A percentile compares a stretch with the other conserved stretches of the same genome.
phyloP scores from a whole-genome alignment of 2,797 vertebrate genomes.

The Alectoris magna region DNA sequence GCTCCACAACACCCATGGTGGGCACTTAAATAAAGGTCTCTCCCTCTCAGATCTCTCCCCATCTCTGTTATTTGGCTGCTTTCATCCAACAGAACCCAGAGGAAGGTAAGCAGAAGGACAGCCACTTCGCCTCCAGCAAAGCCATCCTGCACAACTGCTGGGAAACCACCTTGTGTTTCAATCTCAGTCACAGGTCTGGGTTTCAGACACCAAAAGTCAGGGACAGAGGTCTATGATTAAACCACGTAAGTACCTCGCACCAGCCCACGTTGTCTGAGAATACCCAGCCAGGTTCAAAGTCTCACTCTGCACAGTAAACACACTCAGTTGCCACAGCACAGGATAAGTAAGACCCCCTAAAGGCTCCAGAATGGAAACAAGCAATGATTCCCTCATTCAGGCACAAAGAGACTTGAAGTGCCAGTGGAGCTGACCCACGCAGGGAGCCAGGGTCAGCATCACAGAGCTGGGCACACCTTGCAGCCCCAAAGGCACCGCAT shows the following conservation, averaged over 20 bases:
- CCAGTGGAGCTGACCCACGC: neutral
- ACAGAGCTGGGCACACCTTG: neutral
- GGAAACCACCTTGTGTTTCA: fast-evolving
- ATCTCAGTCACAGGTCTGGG: neutral
- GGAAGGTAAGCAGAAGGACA: fast-evolving
- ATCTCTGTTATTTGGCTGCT: neutral
- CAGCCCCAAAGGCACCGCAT: slow-evolving; percentile 11
- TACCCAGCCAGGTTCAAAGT: neutral
- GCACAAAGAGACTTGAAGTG: neutral
- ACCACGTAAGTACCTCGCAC: fast-evolving
- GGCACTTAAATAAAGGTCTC: fast-evolving
- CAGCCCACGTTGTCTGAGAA: neutral
- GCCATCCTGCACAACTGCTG: fast-evolving
- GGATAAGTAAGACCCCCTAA: slow-evolving; percentile 1
- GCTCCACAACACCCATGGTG: fast-evolving
- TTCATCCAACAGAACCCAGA: fast-evolving
- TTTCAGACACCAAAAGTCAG: fast-evolving
- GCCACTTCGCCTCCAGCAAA: neutral
- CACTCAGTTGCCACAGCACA: neutral
- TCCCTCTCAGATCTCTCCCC: too few species aligned
- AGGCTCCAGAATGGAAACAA: neutral
- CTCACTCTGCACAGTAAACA: neutral
- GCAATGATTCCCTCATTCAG: neutral
- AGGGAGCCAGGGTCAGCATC: too few species aligned
- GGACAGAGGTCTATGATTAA: neutral